A percentile compares a stretch with the other conserved stretches of the same genome.
These are phyloP conservation scores for Drosophila pseudotakahashii DNA, from an alignment of 2,888 invertebrate genomes.

Conservation along the genomic window DNA sequence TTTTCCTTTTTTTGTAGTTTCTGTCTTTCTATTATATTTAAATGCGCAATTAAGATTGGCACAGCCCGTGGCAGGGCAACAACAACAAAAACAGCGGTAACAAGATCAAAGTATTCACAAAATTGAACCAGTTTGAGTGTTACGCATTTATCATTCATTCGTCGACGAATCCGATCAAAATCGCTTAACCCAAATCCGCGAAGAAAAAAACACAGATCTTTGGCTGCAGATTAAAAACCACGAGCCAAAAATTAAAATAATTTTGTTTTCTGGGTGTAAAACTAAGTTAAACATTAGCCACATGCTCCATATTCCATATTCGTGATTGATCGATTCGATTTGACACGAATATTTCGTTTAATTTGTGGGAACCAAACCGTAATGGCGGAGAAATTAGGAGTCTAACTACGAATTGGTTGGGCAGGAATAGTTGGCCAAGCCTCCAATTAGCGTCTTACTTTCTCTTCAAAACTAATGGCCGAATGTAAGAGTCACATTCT, in stretches of 20 bases:
- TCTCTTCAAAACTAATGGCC: neutral
- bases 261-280: constrained; percentile 14
- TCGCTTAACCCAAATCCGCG: constrained; percentile 36
- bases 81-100: constrained; percentile 44
- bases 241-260: constrained; percentile 29
- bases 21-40: constrained; percentile 70
- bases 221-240: constrained; percentile 32
- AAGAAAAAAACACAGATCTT: constrained; percentile 19
- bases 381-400: constrained; percentile 10
- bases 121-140: constrained; percentile 77
- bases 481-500: neutral
- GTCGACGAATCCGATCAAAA: constrained; percentile 29
- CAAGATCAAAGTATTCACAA: constrained; percentile 55
- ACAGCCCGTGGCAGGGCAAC: constrained; percentile 55
- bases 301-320: constrained; percentile 33
- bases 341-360: constrained; percentile 15
- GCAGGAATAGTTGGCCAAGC: constrained; percentile 9
- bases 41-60: constrained; percentile 80
- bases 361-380: constrained; percentile 13
- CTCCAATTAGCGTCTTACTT: constrained; percentile 25
- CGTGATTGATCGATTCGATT: constrained; percentile 29
- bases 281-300: constrained; percentile 33
- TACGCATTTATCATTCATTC: constrained; percentile 64
- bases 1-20: constrained; percentile 44
- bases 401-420: constrained; percentile 16